Conservation (phyloP, 2,888 invertebrate species). For the Cryptosula pallasiana region DNA sequence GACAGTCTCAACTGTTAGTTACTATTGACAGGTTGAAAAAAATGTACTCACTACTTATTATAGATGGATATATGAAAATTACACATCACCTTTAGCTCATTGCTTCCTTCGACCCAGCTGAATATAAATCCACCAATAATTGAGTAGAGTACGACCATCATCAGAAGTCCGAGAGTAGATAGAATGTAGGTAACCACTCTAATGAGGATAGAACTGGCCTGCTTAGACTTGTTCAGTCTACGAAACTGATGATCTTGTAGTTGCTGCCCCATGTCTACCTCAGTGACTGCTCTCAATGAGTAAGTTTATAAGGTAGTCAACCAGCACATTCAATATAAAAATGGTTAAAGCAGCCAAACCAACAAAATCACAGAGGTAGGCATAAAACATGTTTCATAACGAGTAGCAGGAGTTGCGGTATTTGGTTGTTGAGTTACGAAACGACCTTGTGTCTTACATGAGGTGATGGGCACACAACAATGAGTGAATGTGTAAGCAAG, state of each 20-base stretch:
- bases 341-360: neutral
- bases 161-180: conserved; percentile 6
- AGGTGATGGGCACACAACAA: too few species aligned
- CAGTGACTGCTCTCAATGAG: neutral
- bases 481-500: too few species aligned
- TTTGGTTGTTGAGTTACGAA: too few species aligned
- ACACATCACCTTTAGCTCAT: conserved; percentile 16
- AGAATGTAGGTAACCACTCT: conserved; percentile 3
- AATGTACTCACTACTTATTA: neutral
- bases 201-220: neutral
- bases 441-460: too few species aligned
- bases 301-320: neutral
- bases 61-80: neutral
- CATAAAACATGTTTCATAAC: too few species aligned
- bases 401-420: too few species aligned
- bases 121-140: conserved; percentile 17
- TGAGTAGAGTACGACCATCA: conserved; percentile 20
- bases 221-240: conserved; percentile 7
- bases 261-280: neutral
- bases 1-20: too few species aligned
- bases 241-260: conserved; percentile 15
- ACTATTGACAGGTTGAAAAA: too few species aligned
- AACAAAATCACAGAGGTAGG: neutral
- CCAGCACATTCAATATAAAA: neutral
- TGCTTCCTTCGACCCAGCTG: neutral